Percentiles rank a stretch among this genome's conserved stretches.
Evolutionary conservation across 2,797 vertebrate genomes (phyloP).

Genomic region (Sciurus carolinensis): DNA sequence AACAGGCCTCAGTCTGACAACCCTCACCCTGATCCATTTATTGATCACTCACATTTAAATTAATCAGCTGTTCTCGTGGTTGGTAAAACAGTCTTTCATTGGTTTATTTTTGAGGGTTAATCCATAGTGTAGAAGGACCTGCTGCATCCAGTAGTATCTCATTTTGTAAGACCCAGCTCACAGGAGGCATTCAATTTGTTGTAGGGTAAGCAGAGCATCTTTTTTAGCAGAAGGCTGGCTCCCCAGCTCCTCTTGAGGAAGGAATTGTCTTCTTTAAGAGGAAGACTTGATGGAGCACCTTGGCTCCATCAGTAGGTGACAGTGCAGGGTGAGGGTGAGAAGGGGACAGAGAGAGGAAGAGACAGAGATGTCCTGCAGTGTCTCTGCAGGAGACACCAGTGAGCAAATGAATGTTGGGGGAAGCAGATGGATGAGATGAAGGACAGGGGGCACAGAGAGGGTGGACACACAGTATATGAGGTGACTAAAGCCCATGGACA

Average conservation of each 20-base stretch:
- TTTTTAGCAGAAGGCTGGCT: not conserved
- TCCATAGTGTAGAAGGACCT: not conserved
- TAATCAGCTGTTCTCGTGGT: not conserved
- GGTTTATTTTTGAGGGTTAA: not conserved
- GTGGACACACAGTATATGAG: not conserved
- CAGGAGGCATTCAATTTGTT: not conserved
- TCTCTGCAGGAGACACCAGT: not conserved
- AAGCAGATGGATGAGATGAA: not conserved
- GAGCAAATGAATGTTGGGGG: not conserved
- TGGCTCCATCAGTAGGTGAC: not conserved
- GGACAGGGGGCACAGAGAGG: accelerated
- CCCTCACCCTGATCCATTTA: not conserved
- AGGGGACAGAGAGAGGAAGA: too few species aligned
- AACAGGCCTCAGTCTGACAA: not conserved
- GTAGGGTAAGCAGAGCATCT: not conserved
- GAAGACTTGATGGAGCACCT: not conserved
- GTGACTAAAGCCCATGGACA: not conserved
- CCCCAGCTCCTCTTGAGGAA: not conserved
- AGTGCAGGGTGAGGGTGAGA: accelerated
- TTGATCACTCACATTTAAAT: not conserved
- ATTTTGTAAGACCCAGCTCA: not conserved
- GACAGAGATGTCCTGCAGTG: too few species aligned
- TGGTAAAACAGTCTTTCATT: not conserved
- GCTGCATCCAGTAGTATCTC: not conserved
- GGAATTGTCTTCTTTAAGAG: not conserved